Evolutionary conservation across 2,113 vertebrate species (phyloP).

Genomic region (Myanophis thanlyinensis): DNA sequence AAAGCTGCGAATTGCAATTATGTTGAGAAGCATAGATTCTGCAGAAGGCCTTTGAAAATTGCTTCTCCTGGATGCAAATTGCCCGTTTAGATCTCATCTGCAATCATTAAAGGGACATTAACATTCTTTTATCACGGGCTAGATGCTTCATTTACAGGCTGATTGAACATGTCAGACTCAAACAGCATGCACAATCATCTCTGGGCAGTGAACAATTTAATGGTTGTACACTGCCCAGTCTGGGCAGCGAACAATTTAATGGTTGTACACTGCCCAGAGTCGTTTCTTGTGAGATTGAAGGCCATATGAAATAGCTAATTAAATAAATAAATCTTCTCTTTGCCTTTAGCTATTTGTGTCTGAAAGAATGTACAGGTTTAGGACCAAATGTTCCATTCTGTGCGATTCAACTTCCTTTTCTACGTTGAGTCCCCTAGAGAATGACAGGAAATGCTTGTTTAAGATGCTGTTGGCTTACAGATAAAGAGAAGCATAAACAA

Average conservation of each 20-base stretch:
- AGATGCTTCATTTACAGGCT: not conserved
- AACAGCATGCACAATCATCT: not conserved
- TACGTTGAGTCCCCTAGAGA: not conserved
- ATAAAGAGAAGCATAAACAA: not conserved
- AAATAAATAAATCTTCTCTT: not conserved
- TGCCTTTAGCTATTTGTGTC: not conserved
- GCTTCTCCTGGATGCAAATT: not conserved
- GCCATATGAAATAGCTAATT: not conserved
- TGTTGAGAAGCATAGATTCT: not conserved
- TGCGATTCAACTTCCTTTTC: not conserved
- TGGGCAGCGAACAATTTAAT: not conserved
- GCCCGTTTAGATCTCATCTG: not conserved
- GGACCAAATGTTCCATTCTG: not conserved
- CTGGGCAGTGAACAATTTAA: not conserved
- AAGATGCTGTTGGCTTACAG: not conserved
- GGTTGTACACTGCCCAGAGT: not conserved
- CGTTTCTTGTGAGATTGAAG: not conserved
- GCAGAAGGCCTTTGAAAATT: not conserved
- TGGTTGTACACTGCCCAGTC: not conserved
- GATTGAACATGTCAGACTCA: not conserved
- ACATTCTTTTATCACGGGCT: not conserved
- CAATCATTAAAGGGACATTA: not conserved
- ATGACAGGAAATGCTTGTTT: conserved; percentile 18
- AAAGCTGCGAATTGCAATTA: not conserved
- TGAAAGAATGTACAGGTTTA: not conserved